Percentiles rank a stretch among this genome's conserved stretches.
These are phyloP conservation scores for Typhlichthys eigenmanni DNA, from an alignment of 2,797 vertebrate genomes.

Conservation along the genomic window DNA sequence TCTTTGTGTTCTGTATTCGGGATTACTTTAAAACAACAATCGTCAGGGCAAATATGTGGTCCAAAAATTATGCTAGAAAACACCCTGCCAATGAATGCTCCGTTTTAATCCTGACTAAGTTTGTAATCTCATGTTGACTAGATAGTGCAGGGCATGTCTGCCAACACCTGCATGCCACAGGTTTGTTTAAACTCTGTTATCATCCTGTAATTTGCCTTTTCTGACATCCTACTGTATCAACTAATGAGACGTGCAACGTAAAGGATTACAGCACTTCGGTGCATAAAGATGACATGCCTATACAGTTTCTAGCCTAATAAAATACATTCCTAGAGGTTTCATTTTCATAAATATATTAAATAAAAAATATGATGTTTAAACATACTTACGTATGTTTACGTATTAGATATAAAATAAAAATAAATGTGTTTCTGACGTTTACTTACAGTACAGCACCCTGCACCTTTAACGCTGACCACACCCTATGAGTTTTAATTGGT, in stretches of 20 bases:
- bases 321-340: too few species aligned
- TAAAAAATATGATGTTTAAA: too few species aligned
- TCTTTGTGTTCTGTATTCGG: constrained; percentile 47
- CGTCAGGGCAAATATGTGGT: constrained; percentile 65
- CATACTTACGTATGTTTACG: too few species aligned
- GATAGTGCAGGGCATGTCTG: constrained; percentile 22
- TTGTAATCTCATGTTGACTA: constrained; percentile 21
- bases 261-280: neutral
- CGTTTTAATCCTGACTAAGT: constrained; percentile 15
- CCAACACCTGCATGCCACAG: constrained; percentile 32
- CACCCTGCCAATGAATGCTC: constrained; percentile 39
- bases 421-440: neutral
- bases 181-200: constrained; percentile 19
- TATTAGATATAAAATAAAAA: constrained; percentile 1
- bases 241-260: neutral
- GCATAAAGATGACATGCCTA: neutral
- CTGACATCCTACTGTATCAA: neutral
- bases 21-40: constrained; percentile 76
- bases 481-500: constrained; percentile 23
- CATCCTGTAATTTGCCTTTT: constrained; percentile 7
- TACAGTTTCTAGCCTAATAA: neutral
- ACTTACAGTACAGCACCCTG: constrained; percentile 5
- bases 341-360: too few species aligned
- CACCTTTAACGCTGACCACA: neutral
- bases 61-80: constrained; percentile 45